These are phyloP conservation scores for Thomomys bottae DNA, from an alignment of 2,113 vertebrate species.

Conservation along the genomic window DNA sequence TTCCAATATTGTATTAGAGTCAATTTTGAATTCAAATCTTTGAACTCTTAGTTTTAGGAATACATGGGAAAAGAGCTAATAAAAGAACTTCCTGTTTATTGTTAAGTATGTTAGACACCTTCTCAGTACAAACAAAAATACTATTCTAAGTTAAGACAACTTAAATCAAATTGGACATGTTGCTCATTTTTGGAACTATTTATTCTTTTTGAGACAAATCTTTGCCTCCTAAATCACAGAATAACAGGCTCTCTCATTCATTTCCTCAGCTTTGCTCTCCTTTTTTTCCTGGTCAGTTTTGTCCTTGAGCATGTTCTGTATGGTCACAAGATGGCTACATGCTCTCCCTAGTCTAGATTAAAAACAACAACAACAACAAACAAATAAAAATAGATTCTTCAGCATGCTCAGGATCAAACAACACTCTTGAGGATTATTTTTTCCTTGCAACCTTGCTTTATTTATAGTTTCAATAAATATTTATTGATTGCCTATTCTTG, in stretches of 20 bases:
- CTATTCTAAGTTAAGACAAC: not conserved
- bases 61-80: not conserved
- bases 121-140: not conserved
- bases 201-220: too few relatives aligned
- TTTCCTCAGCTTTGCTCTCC: not conserved
- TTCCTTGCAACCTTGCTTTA: not conserved
- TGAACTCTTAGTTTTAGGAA: not conserved
- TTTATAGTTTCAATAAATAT: slow-evolving; percentile 32
- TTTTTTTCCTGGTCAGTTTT: not conserved
- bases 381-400: not conserved
- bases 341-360: not conserved
- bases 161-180: not conserved
- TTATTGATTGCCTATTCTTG: not conserved
- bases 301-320: not conserved
- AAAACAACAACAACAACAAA: too few relatives aligned
- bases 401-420: not conserved
- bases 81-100: not conserved
- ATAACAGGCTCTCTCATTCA: not conserved
- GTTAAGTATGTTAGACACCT: not conserved
- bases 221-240: too few relatives aligned
- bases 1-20: not conserved
- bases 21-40: not conserved
- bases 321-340: not conserved
- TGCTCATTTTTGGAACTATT: not conserved
- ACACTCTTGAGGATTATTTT: not conserved